phyloP scores from a whole-genome alignment of 2,113 vertebrate species.

The Thalassarche chlororhynchos region DNA sequence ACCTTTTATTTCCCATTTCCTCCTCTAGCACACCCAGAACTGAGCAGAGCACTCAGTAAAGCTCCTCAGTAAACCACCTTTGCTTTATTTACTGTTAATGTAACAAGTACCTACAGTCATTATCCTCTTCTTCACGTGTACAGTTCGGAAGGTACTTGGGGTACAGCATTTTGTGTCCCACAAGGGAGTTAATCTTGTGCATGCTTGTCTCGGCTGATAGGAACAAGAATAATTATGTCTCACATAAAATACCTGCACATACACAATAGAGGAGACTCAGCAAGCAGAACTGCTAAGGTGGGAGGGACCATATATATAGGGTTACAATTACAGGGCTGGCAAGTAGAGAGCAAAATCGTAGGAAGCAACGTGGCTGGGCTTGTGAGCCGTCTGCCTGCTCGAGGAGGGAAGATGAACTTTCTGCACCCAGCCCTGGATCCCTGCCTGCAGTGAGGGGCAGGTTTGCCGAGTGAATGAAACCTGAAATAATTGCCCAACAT shows the following conservation, averaged over 20 bases:
- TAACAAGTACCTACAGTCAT: not conserved
- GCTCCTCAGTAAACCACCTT: not conserved
- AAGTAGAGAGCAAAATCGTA: not conserved
- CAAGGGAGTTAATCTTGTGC: not conserved
- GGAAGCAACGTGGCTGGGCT: not conserved
- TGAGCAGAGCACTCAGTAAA: not conserved
- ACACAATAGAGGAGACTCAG: not conserved
- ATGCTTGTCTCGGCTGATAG: not conserved
- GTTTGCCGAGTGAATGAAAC: not conserved
- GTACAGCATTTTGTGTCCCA: not conserved
- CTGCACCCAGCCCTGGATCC: not conserved
- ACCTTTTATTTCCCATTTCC: not conserved
- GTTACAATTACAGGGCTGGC: not conserved
- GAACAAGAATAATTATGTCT: not conserved
- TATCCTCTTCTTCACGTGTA: not conserved
- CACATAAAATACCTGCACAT: not conserved
- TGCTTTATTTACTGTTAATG: not conserved
- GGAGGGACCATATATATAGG: not conserved
- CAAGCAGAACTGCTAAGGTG: not conserved
- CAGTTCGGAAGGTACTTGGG: not conserved
- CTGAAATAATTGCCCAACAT: not conserved
- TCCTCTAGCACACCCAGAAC: not conserved
- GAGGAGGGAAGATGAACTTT: not conserved
- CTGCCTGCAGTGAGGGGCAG: not conserved
- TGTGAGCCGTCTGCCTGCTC: not conserved